Base-by-base conservation (phyloP, 1,140 invertebrate species). In the Scaptomyza hsui region DNA sequence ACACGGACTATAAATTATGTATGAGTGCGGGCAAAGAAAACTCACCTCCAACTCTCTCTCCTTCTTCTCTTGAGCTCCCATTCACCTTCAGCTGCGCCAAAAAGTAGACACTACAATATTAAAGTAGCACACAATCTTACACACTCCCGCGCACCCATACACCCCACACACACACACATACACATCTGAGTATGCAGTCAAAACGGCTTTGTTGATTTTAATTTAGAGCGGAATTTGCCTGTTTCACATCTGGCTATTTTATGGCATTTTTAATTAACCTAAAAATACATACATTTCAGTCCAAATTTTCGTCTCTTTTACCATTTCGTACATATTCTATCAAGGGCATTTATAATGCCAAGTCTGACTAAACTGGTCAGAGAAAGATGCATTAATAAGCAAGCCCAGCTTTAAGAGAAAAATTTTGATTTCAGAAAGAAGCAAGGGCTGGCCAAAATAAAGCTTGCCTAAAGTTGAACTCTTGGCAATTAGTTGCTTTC, bases 231-330 rank as follows among this genome's bases (percentile, higher is more conserved):
- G 26, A 39, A 59, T 53, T 72, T 49, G 26, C 9, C 55, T 59
- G 48, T 55, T 53, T 67, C 53, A 29, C 16, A 65, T 60, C 63
- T 61, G 63, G 35, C 49, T 45, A 44, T 64, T 81, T 86, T 81
- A 86, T 80, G 73, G 69, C 74, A 85, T 78, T 85, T 85, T 85
- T 86, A 86, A 85, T 85, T 85, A 85, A 63, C 39, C 44, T 60
- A 71, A 61, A 56, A 62, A 57, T 41, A 48, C 41, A 65, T 47
- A 69, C 44, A 62, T 55, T 55, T 39, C 32, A 35, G 42, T 21
- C 61, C 44, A 13, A 35, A 18, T 47, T 13, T 4, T 42, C 53
- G 60, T 16, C 35, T 15, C 18, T 26, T 57, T 57, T 57, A 18
- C 35, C 19, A 16, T 35, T 39, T 32, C 45, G 49, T 49, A 35